Evolutionary conservation across 2,888 invertebrate species (phyloP).

Genomic region (Melanchra persicariae): DNA sequence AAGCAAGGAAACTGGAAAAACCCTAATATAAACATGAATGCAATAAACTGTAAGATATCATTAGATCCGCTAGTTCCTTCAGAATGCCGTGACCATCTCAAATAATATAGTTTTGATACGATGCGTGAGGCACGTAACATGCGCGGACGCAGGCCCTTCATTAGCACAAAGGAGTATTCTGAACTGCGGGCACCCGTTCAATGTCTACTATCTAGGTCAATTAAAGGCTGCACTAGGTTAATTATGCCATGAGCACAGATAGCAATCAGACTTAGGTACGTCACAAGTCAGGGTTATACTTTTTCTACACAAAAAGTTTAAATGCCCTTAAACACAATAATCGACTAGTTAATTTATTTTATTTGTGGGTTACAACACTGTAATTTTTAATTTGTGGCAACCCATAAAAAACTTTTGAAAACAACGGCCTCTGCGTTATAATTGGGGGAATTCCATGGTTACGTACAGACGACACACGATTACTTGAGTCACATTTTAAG

Average conservation of each 20-base stretch:
- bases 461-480: too few relatives aligned
- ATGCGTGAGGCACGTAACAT: slow-evolving; percentile 50
- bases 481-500: too few relatives aligned
- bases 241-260: slow-evolving; percentile 35
- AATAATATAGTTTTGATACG: slow-evolving; percentile 30
- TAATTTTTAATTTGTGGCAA: too few relatives aligned
- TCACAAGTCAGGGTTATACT: slow-evolving; percentile 4
- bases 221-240: slow-evolving; percentile 40
- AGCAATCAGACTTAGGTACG: slow-evolving; percentile 4
- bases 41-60: slow-evolving; percentile 11
- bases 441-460: too few relatives aligned
- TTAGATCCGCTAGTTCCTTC: slow-evolving; percentile 40
- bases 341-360: too few relatives aligned
- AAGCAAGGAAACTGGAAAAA: background rate
- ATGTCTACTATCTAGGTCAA: slow-evolving; percentile 55
- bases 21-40: background rate
- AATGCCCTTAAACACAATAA: too few relatives aligned
- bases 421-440: too few relatives aligned
- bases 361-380: too few relatives aligned
- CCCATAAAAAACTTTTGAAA: too few relatives aligned
- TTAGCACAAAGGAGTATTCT: slow-evolving; percentile 50
- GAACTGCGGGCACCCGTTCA: slow-evolving; percentile 31
- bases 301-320: background rate
- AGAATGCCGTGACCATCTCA: slow-evolving; percentile 4
- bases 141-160: slow-evolving; percentile 23